Evolutionary conservation across 35 echinoderm and acorn worm genomes (phyloP), one percentile per base, ranked within the genome.

Genomic region (Holothuria glaberrima): DNA sequence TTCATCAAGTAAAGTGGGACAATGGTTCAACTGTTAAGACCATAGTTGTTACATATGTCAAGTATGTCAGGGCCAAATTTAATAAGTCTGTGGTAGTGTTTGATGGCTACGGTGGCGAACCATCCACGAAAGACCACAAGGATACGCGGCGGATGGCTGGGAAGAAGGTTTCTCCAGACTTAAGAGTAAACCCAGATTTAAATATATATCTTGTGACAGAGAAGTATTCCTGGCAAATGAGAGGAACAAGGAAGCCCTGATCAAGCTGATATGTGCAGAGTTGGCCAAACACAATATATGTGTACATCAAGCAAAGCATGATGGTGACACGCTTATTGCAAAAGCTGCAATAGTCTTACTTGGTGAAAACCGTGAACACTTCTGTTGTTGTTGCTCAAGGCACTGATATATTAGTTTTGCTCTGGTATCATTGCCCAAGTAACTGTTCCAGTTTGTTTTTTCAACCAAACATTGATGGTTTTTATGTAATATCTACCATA

Each of bases 221-320:
- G 88, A 94, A 58, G 58, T 86, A 13, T 90, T 90, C 44, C 88
- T 90, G 81, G 80, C 88, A 17, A 94, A 94, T 90, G 87, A 89
- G 57, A 90, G 62, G 34, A 94, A 94, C 64, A 94, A 94, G 74
- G 86, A 35, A 75, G 77, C 86, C 29, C 68, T 94, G 17, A 90
- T 94, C 33, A 83, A 6, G 25, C 38, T 91, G 32, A 22, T 90
- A 86, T 86, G 31, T 86, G 2, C 74, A 94, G 67, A 59, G 79
- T 61, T 94, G 86, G 44, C 86, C 58, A 46, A 68, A 28, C 16
- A 90, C 6, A 18, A 75, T 86, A 86, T 84, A 65, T 48, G 45
- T 89, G 88, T 90, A 86, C 81, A 65, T 74, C 92, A 94, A 90
- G 92, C 92, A 86, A 89, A 75, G 17, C 88, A 86, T 87, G 88